A percentile compares a stretch with the other conserved stretches of the same genome.
Evolutionary conservation across 2,888 invertebrate genomes (phyloP).

Genomic region (Cartodere bifasciata): DNA sequence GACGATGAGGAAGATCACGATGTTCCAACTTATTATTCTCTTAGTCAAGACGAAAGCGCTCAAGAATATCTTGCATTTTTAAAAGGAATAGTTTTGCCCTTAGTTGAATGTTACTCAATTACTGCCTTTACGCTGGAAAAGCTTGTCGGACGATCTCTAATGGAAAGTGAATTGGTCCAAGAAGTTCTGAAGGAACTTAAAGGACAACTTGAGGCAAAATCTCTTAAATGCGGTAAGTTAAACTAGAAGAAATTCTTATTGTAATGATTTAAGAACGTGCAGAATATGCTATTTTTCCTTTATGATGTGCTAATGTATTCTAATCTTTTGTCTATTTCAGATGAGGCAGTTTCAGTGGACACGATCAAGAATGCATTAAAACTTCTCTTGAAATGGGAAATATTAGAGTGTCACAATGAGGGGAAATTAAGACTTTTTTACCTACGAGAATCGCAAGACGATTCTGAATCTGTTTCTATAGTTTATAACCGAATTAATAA

Average conservation of each 20-base stretch:
- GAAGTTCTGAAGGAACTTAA: conserved; percentile 53
- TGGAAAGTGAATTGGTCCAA: conserved; percentile 56
- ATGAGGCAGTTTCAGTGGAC: conserved; percentile 79
- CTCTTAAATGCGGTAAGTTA: conserved; percentile 48
- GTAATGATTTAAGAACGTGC: conserved; percentile 1
- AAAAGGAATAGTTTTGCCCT: conserved; percentile 51
- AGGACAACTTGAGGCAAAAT: conserved; percentile 44
- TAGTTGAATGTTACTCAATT: conserved; percentile 61
- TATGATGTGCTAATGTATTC: conserved; percentile 4
- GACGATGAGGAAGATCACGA: conserved; percentile 29
- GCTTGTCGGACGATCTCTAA: conserved; percentile 41
- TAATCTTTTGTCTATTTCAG: conserved; percentile 38
- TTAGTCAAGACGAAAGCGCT: conserved; percentile 20
- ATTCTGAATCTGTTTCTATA: conserved; percentile 23
- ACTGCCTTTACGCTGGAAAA: conserved; percentile 47
- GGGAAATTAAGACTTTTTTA: conserved; percentile 30
- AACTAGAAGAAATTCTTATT: background rate
- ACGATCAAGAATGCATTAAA: conserved; percentile 75
- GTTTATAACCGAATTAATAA: conserved; percentile 27
- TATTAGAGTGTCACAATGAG: conserved; percentile 47
- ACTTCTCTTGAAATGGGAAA: conserved; percentile 68
- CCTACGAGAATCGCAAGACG: conserved; percentile 27
- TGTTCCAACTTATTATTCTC: conserved; percentile 23
- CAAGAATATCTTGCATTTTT: conserved; percentile 28
- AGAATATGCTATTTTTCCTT: background rate